Evolutionary conservation across 1,140 invertebrate species (phyloP), one percentile per base, ranked within the genome.

Genomic region (Helicoverpa zea): DNA sequence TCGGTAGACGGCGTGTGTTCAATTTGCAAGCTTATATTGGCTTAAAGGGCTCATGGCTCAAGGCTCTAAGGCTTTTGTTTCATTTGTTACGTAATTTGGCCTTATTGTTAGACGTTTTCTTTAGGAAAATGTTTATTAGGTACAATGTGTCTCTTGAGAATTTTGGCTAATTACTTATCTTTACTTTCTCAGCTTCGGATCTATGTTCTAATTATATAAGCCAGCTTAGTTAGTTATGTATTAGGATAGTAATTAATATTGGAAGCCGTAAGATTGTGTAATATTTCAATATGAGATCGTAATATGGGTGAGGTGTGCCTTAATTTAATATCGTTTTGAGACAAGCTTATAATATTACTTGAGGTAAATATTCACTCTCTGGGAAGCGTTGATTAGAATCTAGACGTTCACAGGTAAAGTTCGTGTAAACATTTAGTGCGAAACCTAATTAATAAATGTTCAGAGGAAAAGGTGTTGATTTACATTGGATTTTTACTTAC

Each of bases 131-230:
- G 63, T 66, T 49, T 66, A 59, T 49, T 47, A 66, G 30, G 29
- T 30, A 47, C 35, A 49, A 66, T 49, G 43, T 18, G n/a, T 47
- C 63, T 35, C 63, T 66, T 18, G 63, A 43, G 63, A 64, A 47
- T 66, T 66, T 47, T 66, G 16, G 10, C 54, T 66, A 66, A 66
- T 66, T 66, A 66, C 35, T 49, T 66, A 47, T 66, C 63, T 66
- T 66, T 18, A 66, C 63, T 35, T 10, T 47, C n/a, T 4, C 47
- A 18, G 35, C 35, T 16, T 2, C 1, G 63, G 11, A 18, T 58
- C 3, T n/a, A 49, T 10, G 43, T 16, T 10, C n/a, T 47, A 49
- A 66, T 66, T 66, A 66, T 66, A 47, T 66, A 47, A n/a, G 63
- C 14, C 35, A 16, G 16, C 35, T 13, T 43, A 43, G 61, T n/a